Base-by-base conservation (phyloP, 2,888 invertebrate species). In the Agrochola circellaris region DNA sequence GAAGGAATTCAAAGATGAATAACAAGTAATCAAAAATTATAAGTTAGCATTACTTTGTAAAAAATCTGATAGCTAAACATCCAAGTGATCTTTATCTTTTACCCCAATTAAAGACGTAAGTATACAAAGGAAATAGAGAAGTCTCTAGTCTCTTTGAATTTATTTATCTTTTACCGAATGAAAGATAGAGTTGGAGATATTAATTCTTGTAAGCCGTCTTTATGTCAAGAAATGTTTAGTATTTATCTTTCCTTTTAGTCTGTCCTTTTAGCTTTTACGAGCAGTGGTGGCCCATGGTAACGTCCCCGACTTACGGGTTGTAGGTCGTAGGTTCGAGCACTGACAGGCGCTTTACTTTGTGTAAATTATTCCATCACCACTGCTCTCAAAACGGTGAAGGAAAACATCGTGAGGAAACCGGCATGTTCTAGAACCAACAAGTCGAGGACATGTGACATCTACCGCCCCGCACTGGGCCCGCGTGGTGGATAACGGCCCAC, bases 121-220 rank as follows among this genome's bases (percentile, higher is more conserved):
- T 48, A 61, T 11, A 60, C 70, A 77, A 76, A 71, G 34, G 26
- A 71, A 68, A 81, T 65, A 62, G 48, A 62, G 13, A 72, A 73
- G 30, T 68, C 15, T 54, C 30, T 51, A 60, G 42, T 42, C 15
- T 69, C 30, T 71, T 42, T 72, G 30, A 69, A n/a, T 69, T 38
- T 61, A 74, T 77, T 71, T 77, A 62, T 77, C 68, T 83, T 73
- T 70, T 73, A 64, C 38, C 26, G 5, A 73, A 73, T 61, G 11
- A 64, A 76, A 74, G 58, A 84, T 74, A 58, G 30, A 68, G 45
- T 26, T 1, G 23, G 68, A 56, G 17, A 72, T 70, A 56, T 77
- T 42, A 61, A 51, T 66, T 66, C 42, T 70, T 60, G n/a, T 34
- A 45, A 67, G 58, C 54, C 34, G 65, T 61, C 0, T 48, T 48